A percentile compares a stretch with the other conserved stretches of the same genome.
Evolutionary conservation across 1,140 invertebrate genomes (phyloP).

Genomic region (Trissolcus basalis): DNA sequence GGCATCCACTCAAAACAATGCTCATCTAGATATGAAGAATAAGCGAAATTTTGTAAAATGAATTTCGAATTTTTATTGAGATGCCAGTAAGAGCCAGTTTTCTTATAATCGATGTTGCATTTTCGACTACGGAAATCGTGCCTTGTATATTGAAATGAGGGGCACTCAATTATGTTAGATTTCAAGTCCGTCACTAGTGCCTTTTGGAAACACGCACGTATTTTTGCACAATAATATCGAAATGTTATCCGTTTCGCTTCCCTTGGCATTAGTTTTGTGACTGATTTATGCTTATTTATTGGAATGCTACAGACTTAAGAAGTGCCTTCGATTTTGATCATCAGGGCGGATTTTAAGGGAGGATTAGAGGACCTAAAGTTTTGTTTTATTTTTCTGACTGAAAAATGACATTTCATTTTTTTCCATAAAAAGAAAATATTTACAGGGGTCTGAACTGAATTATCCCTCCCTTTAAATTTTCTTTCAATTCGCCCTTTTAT

Average conservation of each 20-base stretch:
- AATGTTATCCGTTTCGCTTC: conserved; percentile 30
- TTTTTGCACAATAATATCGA: conserved; percentile 40
- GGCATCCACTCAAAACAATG: conserved; percentile 39
- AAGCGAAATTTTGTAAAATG: too few relatives aligned
- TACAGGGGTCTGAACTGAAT: too few relatives aligned
- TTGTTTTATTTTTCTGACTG: too few relatives aligned
- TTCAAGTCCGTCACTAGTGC: conserved; percentile 69
- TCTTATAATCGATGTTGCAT: conserved; percentile 55
- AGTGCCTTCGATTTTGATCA: too few relatives aligned
- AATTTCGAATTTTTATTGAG: conserved; percentile 54
- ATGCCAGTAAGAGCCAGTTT: conserved; percentile 74
- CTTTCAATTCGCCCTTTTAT: too few relatives aligned
- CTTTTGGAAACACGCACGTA: conserved; percentile 63
- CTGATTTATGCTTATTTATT: neutral
- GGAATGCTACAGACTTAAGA: neutral
- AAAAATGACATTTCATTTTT: too few relatives aligned
- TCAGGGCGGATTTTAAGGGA: too few relatives aligned
- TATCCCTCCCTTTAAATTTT: too few relatives aligned
- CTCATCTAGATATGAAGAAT: too few relatives aligned
- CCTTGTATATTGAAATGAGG: conserved; percentile 65
- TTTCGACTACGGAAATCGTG: conserved; percentile 72
- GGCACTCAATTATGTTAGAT: conserved; percentile 60
- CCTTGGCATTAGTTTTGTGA: conserved; percentile 14
- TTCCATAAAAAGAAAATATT: too few relatives aligned
- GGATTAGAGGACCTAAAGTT: too few relatives aligned